phyloP scores from a whole-genome alignment of 2,797 vertebrate species.

The Rhyacichthys aspro region DNA sequence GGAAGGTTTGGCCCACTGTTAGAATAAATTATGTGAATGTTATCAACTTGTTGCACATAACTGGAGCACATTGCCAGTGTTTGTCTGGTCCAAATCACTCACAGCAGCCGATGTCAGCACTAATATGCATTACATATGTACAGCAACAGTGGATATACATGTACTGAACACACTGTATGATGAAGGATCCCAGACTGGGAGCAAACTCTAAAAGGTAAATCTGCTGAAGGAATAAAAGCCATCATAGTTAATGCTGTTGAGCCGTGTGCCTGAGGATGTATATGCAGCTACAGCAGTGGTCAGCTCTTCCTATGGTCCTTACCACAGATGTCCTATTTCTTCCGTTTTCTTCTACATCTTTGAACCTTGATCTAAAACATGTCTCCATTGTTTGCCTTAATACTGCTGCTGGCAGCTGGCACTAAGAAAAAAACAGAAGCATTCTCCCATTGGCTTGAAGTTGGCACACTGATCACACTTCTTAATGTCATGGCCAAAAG shows the following conservation, averaged over 20 bases:
- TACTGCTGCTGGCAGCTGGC: constrained; percentile 40
- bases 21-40: constrained; percentile 14
- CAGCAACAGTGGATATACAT: no score
- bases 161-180: no score
- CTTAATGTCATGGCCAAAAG: constrained; percentile 43
- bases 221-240: no score
- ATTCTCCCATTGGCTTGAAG: constrained; percentile 51
- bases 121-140: no score
- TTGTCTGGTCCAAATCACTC: constrained; percentile 18
- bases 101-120: constrained; percentile 2
- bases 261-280: no score
- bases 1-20: not conserved
- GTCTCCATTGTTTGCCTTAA: constrained; percentile 52
- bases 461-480: constrained; percentile 42
- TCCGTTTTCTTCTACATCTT: constrained; percentile 24
- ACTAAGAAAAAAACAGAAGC: constrained; percentile 52
- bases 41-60: constrained; percentile 19
- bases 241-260: no score
- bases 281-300: constrained; percentile 42
- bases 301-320: constrained; percentile 41
- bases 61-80: constrained; percentile 9
- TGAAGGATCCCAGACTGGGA: no score
- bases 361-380: constrained; percentile 53
- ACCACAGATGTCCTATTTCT: constrained; percentile 42
- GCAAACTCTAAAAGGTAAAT: no score